These are phyloP conservation scores for Hydrocynus forskahlii DNA, from an alignment of 2,797 vertebrate species.

Conservation along the genomic window DNA sequence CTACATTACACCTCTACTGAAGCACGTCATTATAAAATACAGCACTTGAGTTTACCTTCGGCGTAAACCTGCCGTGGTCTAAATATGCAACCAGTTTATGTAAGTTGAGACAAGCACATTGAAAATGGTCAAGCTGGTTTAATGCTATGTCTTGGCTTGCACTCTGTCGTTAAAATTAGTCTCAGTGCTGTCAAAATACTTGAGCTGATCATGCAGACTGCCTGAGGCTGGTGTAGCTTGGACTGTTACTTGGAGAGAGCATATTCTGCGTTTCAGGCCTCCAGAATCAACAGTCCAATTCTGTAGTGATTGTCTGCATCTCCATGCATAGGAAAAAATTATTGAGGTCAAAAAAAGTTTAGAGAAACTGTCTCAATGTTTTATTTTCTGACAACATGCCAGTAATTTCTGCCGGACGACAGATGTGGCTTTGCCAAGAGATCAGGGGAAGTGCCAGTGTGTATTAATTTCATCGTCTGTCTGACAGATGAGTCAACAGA, in stretches of 20 bases:
- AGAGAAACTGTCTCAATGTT: slow-evolving; percentile 10
- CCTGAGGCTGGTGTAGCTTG: slow-evolving; percentile 27
- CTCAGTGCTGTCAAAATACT: slow-evolving; percentile 39
- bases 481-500: slow-evolving; percentile 51
- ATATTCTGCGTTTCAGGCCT: slow-evolving; percentile 9
- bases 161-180: slow-evolving; percentile 41
- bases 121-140: slow-evolving; percentile 29
- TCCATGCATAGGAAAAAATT: slow-evolving; percentile 3
- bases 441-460: slow-evolving; percentile 45
- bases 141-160: slow-evolving; percentile 27
- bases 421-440: slow-evolving; percentile 48
- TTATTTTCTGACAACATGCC: neutral
- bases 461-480: slow-evolving; percentile 51
- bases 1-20: neutral
- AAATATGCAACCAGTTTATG: slow-evolving; percentile 35
- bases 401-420: slow-evolving; percentile 38
- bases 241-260: neutral
- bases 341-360: slow-evolving; percentile 29
- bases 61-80: slow-evolving; percentile 15
- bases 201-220: slow-evolving; percentile 33
- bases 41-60: neutral
- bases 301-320: neutral
- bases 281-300: slow-evolving; percentile 19
- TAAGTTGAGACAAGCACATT: slow-evolving; percentile 28
- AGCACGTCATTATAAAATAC: slow-evolving; percentile 16